Conservation (phyloP, 2,888 invertebrate genomes). For the Nomada ferruginata region DNA sequence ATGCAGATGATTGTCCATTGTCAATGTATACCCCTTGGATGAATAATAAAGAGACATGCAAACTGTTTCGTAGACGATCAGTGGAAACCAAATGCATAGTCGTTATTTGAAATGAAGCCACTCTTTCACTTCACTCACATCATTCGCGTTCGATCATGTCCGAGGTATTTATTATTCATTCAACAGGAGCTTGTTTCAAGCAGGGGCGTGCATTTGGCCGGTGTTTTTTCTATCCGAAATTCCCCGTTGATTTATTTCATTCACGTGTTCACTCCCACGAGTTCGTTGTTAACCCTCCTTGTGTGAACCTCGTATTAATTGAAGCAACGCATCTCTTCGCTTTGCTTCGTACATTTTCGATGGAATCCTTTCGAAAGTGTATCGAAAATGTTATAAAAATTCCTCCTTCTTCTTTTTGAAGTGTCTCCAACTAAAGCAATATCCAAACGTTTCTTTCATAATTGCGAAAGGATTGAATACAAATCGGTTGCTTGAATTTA, state of each 20-base stretch:
- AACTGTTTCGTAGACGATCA: constrained; percentile 65
- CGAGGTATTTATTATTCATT: constrained; percentile 80
- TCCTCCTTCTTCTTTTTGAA: neutral
- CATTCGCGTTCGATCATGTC: constrained; percentile 47
- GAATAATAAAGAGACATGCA: constrained; percentile 82
- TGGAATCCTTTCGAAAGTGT: no score
- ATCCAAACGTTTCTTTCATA: neutral
- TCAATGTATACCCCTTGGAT: constrained; percentile 78
- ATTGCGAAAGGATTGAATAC: neutral
- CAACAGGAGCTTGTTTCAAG: constrained; percentile 77
- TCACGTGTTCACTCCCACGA: neutral
- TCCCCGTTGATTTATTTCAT: neutral
- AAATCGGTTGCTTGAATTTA: constrained; percentile 24
- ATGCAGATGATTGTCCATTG: constrained; percentile 43
- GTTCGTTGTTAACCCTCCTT: constrained; percentile 4
- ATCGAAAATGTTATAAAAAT: neutral
- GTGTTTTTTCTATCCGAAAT: constrained; percentile 52
- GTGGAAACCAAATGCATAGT: constrained; percentile 79
- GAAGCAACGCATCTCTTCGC: neutral
- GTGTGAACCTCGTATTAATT: neutral
- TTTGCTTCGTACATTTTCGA: neutral
- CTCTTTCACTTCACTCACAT: constrained; percentile 10
- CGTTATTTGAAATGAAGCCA: constrained; percentile 76
- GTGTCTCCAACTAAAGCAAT: no score
- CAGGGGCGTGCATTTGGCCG: constrained; percentile 80